Conservation (phyloP, 2,888 invertebrate species). For the Drosophila atripex region DNA sequence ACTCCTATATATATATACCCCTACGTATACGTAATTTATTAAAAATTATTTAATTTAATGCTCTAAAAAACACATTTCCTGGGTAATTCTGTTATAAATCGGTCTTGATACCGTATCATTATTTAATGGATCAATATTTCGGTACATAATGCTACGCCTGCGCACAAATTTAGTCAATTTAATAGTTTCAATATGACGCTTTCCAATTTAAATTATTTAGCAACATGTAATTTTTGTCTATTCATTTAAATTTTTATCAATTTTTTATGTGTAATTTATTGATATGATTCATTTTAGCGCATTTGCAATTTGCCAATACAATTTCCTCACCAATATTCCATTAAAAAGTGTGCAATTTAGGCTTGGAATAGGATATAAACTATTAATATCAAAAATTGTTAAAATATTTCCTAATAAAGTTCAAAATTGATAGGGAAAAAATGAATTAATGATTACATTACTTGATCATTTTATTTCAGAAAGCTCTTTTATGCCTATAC, state of each 20-base stretch:
- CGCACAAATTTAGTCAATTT: background rate
- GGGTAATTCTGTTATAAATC: background rate
- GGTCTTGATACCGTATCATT: background rate
- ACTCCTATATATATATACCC: no score
- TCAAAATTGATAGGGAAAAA: no score
- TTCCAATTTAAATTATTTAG: background rate
- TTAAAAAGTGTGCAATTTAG: background rate
- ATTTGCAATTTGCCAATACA: background rate
- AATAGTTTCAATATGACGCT: background rate
- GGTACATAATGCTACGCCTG: background rate
- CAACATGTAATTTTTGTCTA: background rate
- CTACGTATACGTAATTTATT: background rate
- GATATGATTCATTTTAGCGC: background rate
- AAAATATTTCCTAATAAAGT: background rate
- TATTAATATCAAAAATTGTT: background rate
- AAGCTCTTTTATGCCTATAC: background rate
- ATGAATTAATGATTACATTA: no score
- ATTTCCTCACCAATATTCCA: background rate
- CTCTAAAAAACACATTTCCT: no score
- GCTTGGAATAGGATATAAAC: background rate
- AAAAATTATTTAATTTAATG: no score
- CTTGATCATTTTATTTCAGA: no score
- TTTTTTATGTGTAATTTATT: background rate
- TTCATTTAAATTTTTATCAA: background rate
- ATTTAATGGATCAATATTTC: background rate